Evolutionary conservation across 2,888 invertebrate species (phyloP).

Genomic region (Drosophila longiperda): DNA sequence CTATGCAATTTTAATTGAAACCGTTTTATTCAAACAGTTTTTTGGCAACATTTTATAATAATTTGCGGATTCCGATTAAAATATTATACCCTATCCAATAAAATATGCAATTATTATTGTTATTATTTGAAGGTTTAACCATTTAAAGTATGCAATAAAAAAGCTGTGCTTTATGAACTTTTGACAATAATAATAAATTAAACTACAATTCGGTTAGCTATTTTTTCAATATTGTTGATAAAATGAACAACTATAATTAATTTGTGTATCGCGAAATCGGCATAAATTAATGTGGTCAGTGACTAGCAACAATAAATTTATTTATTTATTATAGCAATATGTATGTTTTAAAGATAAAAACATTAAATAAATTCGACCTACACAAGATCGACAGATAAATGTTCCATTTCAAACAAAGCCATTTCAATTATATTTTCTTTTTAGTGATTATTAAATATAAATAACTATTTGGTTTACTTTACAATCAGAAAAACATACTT

Average conservation of each 20-base stretch:
- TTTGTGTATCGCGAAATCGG: neutral
- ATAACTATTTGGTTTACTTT: neutral
- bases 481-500: neutral
- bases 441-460: neutral
- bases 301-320: neutral
- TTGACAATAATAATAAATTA: constrained; percentile 23
- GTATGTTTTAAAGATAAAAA: neutral
- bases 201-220: constrained; percentile 20
- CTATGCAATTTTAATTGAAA: neutral
- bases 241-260: neutral
- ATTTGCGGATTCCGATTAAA: neutral
- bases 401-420: neutral
- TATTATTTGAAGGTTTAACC: neutral
- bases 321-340: neutral
- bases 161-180: constrained; percentile 19
- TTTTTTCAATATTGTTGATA: neutral
- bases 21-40: neutral
- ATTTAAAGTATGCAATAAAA: neutral
- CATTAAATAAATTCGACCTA: neutral
- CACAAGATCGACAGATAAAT: neutral
- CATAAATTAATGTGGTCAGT: neutral
- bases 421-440: neutral
- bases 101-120: neutral
- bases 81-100: neutral
- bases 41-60: neutral